A percentile compares a stretch with the other conserved stretches of the same genome.
Evolutionary conservation across 2,888 invertebrate genomes (phyloP).

Genomic region (Drosophila kokeensis): DNA sequence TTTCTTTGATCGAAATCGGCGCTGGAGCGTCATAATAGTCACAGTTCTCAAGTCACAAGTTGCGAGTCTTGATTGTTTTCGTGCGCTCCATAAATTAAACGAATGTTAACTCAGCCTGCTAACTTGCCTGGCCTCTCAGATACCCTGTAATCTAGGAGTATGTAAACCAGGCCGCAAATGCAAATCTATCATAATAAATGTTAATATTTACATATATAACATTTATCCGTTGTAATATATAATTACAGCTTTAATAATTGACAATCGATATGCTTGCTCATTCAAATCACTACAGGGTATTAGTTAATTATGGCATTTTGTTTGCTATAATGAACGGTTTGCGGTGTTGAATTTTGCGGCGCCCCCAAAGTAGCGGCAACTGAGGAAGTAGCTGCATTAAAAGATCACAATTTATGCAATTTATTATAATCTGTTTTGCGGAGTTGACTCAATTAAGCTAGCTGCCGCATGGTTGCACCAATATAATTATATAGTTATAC

Average conservation of each 20-base stretch:
- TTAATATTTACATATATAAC: not conserved
- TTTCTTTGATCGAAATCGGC: constrained; percentile 78
- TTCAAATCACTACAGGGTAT: constrained; percentile 35
- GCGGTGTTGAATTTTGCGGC: constrained; percentile 65
- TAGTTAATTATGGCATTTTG: constrained; percentile 69
- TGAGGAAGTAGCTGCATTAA: constrained; percentile 63
- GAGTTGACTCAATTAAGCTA: constrained; percentile 46
- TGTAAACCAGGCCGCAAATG: not conserved
- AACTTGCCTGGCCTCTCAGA: constrained; percentile 57
- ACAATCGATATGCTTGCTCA: not conserved
- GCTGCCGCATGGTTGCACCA: constrained; percentile 4
- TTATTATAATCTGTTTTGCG: constrained; percentile 43
- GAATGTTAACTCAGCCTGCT: constrained; percentile 60
- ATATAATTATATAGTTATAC: not conserved
- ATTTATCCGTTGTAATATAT: not conserved
- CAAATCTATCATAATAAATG: not conserved
- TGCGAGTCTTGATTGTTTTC: constrained; percentile 64
- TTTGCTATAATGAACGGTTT: constrained; percentile 67
- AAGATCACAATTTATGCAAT: constrained; percentile 55
- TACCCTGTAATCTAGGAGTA: constrained; percentile 17
- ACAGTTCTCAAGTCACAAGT: constrained; percentile 35
- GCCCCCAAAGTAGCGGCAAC: constrained; percentile 59
- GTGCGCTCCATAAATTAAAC: constrained; percentile 70
- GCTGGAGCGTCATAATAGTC: constrained; percentile 75
- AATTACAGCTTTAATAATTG: not conserved